A percentile compares a stretch with the other conserved stretches of the same genome.
Conservation (phyloP, 2,797 vertebrate species). For the Leptodactylus fallax region DNA sequence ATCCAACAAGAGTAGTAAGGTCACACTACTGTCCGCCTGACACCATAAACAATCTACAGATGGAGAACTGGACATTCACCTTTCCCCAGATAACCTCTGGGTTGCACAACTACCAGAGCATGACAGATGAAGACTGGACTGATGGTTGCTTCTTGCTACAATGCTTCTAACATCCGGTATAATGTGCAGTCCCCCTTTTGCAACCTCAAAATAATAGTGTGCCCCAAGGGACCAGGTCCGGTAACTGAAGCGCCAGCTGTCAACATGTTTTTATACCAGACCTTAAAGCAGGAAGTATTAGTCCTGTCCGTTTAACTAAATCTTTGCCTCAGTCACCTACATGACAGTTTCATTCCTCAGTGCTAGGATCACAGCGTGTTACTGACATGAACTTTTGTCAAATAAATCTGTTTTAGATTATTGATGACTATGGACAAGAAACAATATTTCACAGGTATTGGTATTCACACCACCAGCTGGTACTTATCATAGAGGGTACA, state of each 20-base stretch:
- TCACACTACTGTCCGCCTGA: constrained; percentile 1
- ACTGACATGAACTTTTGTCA: background rate
- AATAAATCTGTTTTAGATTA: background rate
- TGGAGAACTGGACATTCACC: constrained; percentile 17
- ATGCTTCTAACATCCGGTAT: background rate
- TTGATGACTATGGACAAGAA: background rate
- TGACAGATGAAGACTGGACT: background rate
- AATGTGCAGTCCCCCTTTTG: background rate
- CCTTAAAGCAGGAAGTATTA: background rate
- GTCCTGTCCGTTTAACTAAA: background rate
- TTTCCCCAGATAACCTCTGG: background rate
- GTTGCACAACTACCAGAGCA: background rate
- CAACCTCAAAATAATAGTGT: background rate
- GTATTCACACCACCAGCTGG: too few relatives aligned
- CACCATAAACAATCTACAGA: background rate
- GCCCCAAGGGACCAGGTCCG: background rate
- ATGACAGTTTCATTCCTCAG: background rate
- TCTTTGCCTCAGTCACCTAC: background rate
- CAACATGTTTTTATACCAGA: background rate
- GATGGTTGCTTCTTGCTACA: background rate
- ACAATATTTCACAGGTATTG: background rate
- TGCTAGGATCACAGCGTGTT: background rate
- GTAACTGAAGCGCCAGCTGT: constrained; percentile 30
- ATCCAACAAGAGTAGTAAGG: background rate
- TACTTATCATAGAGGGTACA: too few relatives aligned